Evolutionary conservation across 2,888 invertebrate species (phyloP).

Genomic region (Napeogenes sylphis): DNA sequence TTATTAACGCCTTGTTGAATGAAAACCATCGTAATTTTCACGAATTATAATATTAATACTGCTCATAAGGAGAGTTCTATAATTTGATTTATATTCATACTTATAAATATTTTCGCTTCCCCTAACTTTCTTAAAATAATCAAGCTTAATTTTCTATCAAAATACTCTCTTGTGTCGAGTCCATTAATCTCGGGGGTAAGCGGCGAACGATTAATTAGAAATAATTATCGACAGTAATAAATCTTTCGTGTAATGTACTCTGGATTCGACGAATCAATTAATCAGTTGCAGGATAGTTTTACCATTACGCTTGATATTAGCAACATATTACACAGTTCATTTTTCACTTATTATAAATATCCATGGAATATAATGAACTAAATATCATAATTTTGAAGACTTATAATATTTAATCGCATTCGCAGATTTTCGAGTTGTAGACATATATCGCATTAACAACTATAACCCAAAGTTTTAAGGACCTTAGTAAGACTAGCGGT

Average conservation of each 20-base stretch:
- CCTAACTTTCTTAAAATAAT: neutral
- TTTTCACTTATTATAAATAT: neutral
- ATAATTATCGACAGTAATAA: constrained; percentile 32
- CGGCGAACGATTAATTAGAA: constrained; percentile 33
- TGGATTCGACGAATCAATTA: constrained; percentile 19
- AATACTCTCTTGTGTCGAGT: constrained; percentile 21
- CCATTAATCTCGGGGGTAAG: constrained; percentile 27
- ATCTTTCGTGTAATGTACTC: constrained; percentile 23
- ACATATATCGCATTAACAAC: too few relatives aligned
- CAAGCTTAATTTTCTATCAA: constrained; percentile 20
- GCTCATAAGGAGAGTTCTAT: too few relatives aligned
- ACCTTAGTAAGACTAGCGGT: neutral
- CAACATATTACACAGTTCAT: constrained; percentile 1
- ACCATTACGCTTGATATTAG: constrained; percentile 5
- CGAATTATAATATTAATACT: neutral
- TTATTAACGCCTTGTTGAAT: neutral
- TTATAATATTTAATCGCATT: too few relatives aligned
- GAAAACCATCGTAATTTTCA: neutral
- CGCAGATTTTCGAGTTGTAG: too few relatives aligned
- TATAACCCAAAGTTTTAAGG: constrained; percentile 1
- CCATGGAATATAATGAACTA: too few relatives aligned
- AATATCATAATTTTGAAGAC: too few relatives aligned
- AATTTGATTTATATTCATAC: neutral
- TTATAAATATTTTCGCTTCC: neutral
- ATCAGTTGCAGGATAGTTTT: constrained; percentile 12